Conservation (phyloP, 2,113 vertebrate species). For the Ptyas mucosa region DNA sequence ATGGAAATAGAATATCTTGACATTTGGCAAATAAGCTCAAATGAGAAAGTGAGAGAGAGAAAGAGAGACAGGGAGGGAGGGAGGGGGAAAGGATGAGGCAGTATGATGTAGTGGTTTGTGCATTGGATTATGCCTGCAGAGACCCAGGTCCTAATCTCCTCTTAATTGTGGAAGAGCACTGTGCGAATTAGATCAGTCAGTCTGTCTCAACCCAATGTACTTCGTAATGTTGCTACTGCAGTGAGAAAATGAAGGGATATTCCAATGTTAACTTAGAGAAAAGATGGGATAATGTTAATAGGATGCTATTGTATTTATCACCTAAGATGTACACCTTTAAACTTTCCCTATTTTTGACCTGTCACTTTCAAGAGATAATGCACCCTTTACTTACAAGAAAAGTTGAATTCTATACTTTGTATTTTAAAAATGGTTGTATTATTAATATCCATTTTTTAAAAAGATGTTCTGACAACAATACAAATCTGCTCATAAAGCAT, state of each 20-base stretch:
- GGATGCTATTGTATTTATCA: not conserved
- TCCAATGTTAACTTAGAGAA: not conserved
- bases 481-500: too few species aligned
- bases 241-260: not conserved
- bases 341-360: not conserved
- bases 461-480: not conserved
- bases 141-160: not conserved
- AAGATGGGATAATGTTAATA: not conserved
- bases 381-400: not conserved
- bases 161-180: not conserved
- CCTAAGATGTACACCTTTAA: not conserved
- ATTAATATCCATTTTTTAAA: not conserved
- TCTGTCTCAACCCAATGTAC: not conserved
- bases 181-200: not conserved
- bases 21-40: not conserved
- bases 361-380: not conserved
- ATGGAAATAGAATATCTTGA: not conserved
- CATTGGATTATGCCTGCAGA: not conserved
- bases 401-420: not conserved
- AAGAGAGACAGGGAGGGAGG: accelerated
- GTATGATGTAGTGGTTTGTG: not conserved
- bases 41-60: not conserved
- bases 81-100: not conserved
- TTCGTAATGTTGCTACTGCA: not conserved
- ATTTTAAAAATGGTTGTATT: not conserved